A percentile compares a stretch with the other conserved stretches of the same genome.
These are phyloP conservation scores for Salvelinus sp. DNA, from an alignment of 2,113 vertebrate species.

Conservation along the genomic window DNA sequence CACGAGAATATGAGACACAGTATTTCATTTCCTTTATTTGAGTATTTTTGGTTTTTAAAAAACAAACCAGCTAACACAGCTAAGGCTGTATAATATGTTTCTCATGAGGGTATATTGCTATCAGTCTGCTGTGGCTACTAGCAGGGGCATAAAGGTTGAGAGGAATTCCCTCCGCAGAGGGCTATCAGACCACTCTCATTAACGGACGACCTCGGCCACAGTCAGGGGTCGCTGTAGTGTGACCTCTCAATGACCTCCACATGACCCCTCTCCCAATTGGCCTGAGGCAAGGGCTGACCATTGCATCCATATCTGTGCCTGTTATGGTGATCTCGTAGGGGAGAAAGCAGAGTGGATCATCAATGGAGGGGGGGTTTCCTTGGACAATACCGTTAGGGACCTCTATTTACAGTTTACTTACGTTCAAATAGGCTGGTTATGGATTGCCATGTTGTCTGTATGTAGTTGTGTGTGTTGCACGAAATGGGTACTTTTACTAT, in stretches of 20 bases:
- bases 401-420: background rate
- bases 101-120: too few species aligned
- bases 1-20: background rate
- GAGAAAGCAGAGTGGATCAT: background rate
- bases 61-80: background rate
- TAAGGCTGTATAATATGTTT: background rate
- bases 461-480: background rate
- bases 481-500: too few species aligned
- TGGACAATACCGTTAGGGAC: too few species aligned
- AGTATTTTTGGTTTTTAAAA: background rate
- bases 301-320: background rate
- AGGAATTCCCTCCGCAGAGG: background rate
- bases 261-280: constrained; percentile 32
- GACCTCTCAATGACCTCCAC: constrained; percentile 36
- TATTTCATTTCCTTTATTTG: background rate
- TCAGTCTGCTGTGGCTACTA: too few species aligned
- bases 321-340: background rate
- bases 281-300: constrained; percentile 14
- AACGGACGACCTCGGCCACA: constrained; percentile 16
- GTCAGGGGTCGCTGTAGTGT: constrained; percentile 29
- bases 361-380: background rate
- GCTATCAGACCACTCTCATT: constrained; percentile 25
- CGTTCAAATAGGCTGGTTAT: background rate
- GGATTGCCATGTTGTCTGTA: background rate
- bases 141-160: background rate